Conservation (phyloP, 2,888 invertebrate species). For the Theretra japonica region DNA sequence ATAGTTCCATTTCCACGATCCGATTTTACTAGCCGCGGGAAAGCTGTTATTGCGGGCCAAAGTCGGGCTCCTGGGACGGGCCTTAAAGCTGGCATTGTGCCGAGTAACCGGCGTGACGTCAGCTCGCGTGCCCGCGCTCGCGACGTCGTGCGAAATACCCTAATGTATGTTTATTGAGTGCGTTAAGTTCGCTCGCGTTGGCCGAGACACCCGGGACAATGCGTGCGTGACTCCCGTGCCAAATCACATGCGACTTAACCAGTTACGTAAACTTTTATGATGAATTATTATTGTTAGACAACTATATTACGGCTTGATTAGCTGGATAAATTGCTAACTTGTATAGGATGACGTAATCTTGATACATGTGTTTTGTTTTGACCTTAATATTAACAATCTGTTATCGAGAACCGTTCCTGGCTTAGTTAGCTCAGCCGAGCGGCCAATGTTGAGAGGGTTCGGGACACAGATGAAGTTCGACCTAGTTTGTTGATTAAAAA, state of each 20-base stretch:
- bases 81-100: constrained; percentile 6
- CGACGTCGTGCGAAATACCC: constrained; percentile 9
- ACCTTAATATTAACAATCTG: neutral
- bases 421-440: neutral
- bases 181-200: constrained; percentile 4
- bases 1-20: neutral
- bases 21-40: neutral
- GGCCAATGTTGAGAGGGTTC: constrained; percentile 2
- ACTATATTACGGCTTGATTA: neutral
- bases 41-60: too few relatives aligned
- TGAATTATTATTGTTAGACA: constrained; percentile 12
- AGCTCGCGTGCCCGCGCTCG: constrained; percentile 1
- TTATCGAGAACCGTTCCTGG: neutral
- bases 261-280: constrained; percentile 19
- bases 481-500: neutral
- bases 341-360: neutral
- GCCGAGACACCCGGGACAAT: neutral
- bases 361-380: neutral
- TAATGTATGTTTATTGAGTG: constrained; percentile 19
- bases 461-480: neutral
- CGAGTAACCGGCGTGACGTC: neutral
- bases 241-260: constrained; percentile 1
- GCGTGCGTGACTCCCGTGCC: constrained; percentile 19
- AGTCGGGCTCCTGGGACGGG: constrained; percentile 1
- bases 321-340: neutral